Evolutionary conservation across 2,113 vertebrate species (phyloP).

Genomic region (Grammomys dolichurus): DNA sequence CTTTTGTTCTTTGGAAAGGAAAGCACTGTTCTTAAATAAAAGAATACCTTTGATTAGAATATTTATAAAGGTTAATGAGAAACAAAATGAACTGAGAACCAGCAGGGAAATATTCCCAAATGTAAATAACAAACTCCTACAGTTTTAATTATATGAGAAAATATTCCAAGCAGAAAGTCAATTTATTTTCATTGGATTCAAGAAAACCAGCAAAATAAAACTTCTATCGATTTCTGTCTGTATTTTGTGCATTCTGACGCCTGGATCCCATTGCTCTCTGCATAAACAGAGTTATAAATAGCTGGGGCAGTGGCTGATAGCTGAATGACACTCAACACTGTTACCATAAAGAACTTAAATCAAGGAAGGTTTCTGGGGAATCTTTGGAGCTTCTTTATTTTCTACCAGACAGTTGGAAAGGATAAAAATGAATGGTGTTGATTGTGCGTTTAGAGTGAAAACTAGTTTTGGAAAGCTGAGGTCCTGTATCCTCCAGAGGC

Average conservation of each 20-base stretch:
- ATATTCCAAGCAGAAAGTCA: slow-evolving; percentile 33
- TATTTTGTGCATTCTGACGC: not conserved
- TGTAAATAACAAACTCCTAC: slow-evolving; percentile 35
- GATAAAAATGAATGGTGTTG: not conserved
- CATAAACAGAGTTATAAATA: not conserved
- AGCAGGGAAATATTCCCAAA: slow-evolving; percentile 58
- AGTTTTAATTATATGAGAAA: slow-evolving; percentile 75
- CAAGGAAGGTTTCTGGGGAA: not conserved
- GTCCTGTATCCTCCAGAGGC: not conserved
- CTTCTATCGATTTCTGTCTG: not conserved
- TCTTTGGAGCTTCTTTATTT: not conserved
- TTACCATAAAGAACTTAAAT: not conserved
- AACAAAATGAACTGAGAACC: slow-evolving; percentile 53
- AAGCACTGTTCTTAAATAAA: slow-evolving; percentile 54
- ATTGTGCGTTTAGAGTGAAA: not conserved
- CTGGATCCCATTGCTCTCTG: not conserved
- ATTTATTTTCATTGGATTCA: not conserved
- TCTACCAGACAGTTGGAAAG: not conserved
- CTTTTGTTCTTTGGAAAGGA: slow-evolving; percentile 3
- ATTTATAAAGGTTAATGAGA: slow-evolving; percentile 72
- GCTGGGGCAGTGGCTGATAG: not conserved
- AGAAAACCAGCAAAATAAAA: not conserved
- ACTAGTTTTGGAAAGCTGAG: not conserved
- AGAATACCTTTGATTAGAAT: slow-evolving; percentile 28
- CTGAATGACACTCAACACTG: not conserved